phyloP scores from a whole-genome alignment of 1,140 invertebrate genomes.

The Nymphalis io region DNA sequence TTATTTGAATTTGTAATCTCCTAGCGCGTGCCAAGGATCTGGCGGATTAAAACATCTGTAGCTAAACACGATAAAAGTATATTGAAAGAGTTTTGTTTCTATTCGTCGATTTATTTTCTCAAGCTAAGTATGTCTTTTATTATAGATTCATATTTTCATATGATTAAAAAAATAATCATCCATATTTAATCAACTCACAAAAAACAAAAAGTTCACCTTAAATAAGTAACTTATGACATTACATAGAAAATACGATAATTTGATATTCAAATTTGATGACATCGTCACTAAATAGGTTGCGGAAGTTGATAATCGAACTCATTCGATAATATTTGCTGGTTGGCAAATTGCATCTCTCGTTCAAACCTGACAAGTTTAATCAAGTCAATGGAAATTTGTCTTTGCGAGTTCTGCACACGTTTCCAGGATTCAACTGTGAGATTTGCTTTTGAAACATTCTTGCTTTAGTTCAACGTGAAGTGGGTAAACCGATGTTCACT shows the following conservation, averaged over 20 bases:
- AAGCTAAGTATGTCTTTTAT: too few relatives aligned
- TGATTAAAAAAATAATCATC: too few relatives aligned
- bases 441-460: conserved; percentile 67
- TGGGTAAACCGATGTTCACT: conserved; percentile 27
- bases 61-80: not conserved
- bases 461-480: conserved; percentile 39
- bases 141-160: too few relatives aligned
- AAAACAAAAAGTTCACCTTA: too few relatives aligned
- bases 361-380: conserved; percentile 70
- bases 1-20: conserved; percentile 37
- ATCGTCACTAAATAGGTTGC: conserved; percentile 13
- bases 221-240: too few relatives aligned
- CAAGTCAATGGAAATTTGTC: conserved; percentile 73
- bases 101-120: too few relatives aligned
- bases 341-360: conserved; percentile 61
- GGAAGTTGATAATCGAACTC: conserved; percentile 45
- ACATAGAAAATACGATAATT: too few relatives aligned
- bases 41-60: not conserved
- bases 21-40: conserved; percentile 29
- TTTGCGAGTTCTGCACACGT: conserved; percentile 67
- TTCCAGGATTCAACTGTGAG: conserved; percentile 57
- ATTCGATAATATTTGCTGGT: conserved; percentile 50
- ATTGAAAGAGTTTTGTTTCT: not conserved
- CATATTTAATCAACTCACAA: too few relatives aligned
- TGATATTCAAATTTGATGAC: too few relatives aligned